Evolutionary conservation across 2,797 vertebrate genomes (phyloP).

Genomic region (Rhinella marina): DNA sequence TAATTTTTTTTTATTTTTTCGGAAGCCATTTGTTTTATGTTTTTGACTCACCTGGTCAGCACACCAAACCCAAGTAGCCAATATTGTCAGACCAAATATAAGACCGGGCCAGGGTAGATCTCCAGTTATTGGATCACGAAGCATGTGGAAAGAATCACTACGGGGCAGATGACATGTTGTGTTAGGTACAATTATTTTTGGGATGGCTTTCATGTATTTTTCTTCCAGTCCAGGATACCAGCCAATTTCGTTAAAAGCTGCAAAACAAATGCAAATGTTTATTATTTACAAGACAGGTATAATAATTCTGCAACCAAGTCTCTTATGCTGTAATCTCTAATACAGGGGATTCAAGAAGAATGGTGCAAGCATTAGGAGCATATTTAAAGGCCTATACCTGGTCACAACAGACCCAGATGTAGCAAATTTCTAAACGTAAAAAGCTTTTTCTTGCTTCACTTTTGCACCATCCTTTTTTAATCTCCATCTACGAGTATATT

Average conservation of each 20-base stretch:
- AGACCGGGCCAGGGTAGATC: conserved; percentile 93
- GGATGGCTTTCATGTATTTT: conserved; percentile 80
- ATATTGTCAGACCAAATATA: conserved; percentile 84
- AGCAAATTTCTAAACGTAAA: too few relatives aligned
- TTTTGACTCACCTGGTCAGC: conserved; percentile 85
- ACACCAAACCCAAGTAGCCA: conserved; percentile 92
- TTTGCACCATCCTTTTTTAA: too few relatives aligned
- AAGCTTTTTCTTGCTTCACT: too few relatives aligned
- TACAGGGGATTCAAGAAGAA: too few relatives aligned
- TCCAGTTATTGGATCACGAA: conserved; percentile 86
- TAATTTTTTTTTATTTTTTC: too few relatives aligned
- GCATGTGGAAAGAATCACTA: conserved; percentile 84
- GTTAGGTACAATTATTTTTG: conserved; percentile 83
- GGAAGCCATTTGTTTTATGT: neutral
- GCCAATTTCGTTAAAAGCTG: conserved; percentile 86
- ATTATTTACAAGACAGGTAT: neutral
- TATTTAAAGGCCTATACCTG: too few relatives aligned
- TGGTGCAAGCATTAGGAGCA: too few relatives aligned
- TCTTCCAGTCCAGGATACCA: conserved; percentile 88
- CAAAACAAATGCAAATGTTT: conserved; percentile 18
- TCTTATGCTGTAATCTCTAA: neutral
- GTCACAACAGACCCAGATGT: too few relatives aligned
- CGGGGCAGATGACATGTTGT: conserved; percentile 90
- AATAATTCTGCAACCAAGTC: neutral
- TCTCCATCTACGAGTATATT: too few relatives aligned